A percentile compares a stretch with the other conserved stretches of the same genome.
These are phyloP conservation scores for Galerucella pusilla DNA, from an alignment of 2,888 invertebrate genomes.

Conservation along the genomic window DNA sequence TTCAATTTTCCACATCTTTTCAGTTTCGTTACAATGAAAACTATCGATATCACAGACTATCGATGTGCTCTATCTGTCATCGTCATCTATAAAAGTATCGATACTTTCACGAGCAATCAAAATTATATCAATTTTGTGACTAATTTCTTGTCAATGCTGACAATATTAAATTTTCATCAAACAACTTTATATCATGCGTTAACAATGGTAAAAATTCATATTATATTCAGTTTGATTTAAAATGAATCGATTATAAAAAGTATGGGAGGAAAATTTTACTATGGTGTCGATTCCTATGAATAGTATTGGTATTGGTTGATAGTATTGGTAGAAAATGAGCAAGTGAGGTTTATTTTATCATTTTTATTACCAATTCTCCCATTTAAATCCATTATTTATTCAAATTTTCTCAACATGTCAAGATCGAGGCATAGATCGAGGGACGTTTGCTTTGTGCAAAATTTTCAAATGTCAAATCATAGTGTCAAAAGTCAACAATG, in stretches of 20 bases:
- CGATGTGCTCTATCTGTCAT: neutral
- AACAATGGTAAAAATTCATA: neutral
- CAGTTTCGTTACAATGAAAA: neutral
- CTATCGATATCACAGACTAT: neutral
- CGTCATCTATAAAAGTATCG: neutral
- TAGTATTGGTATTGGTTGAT: too few species aligned
- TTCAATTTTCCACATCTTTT: slow-evolving; percentile 25
- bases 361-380: too few species aligned
- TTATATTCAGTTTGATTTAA: neutral
- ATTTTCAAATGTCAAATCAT: neutral
- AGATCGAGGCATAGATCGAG: too few species aligned
- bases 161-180: too few species aligned
- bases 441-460: neutral
- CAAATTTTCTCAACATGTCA: too few species aligned
- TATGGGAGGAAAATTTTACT: too few species aligned
- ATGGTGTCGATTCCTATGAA: neutral
- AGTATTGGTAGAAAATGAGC: too few species aligned
- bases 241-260: neutral
- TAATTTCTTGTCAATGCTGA: too few species aligned
- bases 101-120: neutral
- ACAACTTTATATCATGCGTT: too few species aligned
- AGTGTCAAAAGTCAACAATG: neutral
- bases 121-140: too few species aligned
- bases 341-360: too few species aligned
- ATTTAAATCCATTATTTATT: too few species aligned